These are phyloP conservation scores for Catamblyrhynchus diadema DNA, from an alignment of 2,797 vertebrate species.

Conservation along the genomic window DNA sequence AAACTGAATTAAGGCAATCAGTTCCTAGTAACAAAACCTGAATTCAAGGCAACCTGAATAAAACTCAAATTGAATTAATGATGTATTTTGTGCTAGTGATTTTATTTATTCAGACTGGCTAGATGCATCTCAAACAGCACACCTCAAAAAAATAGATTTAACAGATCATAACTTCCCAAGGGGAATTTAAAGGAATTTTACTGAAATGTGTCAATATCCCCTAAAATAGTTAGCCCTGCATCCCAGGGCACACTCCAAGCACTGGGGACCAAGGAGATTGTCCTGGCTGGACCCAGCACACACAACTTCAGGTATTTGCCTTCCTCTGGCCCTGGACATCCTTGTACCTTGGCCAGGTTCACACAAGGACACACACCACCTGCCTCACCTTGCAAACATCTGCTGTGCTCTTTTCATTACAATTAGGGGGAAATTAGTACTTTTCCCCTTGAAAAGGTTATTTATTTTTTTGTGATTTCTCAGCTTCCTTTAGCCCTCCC, in stretches of 20 bases:
- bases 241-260: rapidly evolving
- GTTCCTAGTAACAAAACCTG: background rate
- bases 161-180: background rate
- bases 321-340: background rate
- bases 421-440: background rate
- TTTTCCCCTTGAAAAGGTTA: background rate
- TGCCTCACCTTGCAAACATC: background rate
- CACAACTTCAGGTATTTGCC: background rate
- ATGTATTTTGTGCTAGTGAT: background rate
- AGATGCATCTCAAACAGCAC: background rate
- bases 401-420: background rate
- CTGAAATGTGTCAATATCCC: background rate
- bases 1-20: background rate
- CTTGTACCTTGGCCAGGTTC: background rate
- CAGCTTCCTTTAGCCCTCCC: background rate
- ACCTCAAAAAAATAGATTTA: background rate
- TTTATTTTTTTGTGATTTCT: background rate
- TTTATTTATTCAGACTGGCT: background rate
- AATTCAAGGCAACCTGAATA: background rate
- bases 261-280: background rate
- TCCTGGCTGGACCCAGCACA: rapidly evolving
- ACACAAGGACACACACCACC: background rate
- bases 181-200: background rate
- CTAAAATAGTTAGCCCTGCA: background rate
- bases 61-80: background rate